These are phyloP conservation scores for Onychomys torridus DNA, from an alignment of 2,797 vertebrate species.

Conservation along the genomic window DNA sequence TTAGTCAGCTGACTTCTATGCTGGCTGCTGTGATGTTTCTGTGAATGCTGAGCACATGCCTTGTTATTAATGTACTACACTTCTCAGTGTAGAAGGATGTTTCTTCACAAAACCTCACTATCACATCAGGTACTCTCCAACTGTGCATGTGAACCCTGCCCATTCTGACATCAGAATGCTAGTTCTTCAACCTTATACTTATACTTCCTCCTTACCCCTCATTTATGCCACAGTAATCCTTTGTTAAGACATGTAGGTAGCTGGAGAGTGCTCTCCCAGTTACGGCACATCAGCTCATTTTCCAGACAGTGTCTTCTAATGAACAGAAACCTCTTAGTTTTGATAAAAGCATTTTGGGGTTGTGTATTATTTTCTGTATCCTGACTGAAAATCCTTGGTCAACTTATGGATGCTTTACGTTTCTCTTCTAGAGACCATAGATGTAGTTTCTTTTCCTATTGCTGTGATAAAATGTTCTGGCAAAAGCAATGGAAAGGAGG, in stretches of 20 bases:
- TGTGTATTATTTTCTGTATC: neutral
- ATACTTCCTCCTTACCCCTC: neutral
- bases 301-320: neutral
- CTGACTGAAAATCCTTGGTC: neutral
- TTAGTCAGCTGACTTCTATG: rapidly evolving
- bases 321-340: neutral
- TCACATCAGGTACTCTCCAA: rapidly evolving
- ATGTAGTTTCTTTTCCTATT: neutral
- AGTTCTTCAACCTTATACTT: rapidly evolving
- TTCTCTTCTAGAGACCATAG: neutral
- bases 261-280: neutral
- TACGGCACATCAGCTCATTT: neutral
- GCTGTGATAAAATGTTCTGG: neutral
- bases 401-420: neutral
- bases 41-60: rapidly evolving
- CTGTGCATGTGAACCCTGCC: rapidly evolving
- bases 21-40: rapidly evolving
- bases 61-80: rapidly evolving
- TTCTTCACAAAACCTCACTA: rapidly evolving
- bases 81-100: rapidly evolving
- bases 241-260: neutral
- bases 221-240: neutral
- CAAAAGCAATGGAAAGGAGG: neutral
- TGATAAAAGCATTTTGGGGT: neutral
- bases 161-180: rapidly evolving